Percentiles rank a stretch among this genome's conserved stretches.
These are phyloP conservation scores for Taphrorychus bicolor DNA, from an alignment of 2,888 invertebrate genomes.

Conservation along the genomic window DNA sequence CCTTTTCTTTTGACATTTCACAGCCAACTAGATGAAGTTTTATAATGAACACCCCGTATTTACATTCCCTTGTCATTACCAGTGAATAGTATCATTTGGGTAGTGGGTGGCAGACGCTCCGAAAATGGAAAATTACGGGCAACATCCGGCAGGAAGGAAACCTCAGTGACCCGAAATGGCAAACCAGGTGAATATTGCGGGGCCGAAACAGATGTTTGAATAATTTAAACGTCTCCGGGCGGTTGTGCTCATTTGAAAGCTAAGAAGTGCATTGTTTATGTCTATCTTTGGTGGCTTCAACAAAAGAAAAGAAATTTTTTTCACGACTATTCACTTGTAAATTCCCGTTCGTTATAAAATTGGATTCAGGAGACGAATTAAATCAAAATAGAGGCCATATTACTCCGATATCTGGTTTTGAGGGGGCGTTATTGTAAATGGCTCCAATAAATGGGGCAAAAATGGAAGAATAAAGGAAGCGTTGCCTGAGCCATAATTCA, in stretches of 20 bases:
- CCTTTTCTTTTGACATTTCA: too few relatives aligned
- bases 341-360: too few relatives aligned
- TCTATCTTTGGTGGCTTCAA: conserved; percentile 1
- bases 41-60: too few relatives aligned
- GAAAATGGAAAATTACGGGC: conserved; percentile 11
- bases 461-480: conserved; percentile 6
- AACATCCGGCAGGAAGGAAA: conserved; percentile 16
- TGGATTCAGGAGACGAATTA: too few relatives aligned
- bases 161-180: conserved; percentile 15
- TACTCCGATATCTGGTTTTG: not conserved
- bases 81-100: not conserved
- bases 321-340: too few relatives aligned
- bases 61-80: too few relatives aligned
- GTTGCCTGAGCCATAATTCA: conserved; percentile 27
- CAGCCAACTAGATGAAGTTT: too few relatives aligned
- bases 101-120: conserved; percentile 5
- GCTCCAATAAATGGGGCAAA: not conserved
- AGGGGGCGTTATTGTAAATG: not conserved
- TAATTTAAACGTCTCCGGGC: conserved; percentile 18
- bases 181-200: conserved; percentile 26
- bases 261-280: conserved; percentile 1
- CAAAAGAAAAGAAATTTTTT: not conserved
- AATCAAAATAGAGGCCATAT: too few relatives aligned
- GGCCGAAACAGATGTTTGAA: conserved; percentile 26
- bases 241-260: not conserved